Evolutionary conservation across 2,797 vertebrate genomes (phyloP), one percentile per base, ranked within the genome.

Genomic region (Nannoperca australis): DNA sequence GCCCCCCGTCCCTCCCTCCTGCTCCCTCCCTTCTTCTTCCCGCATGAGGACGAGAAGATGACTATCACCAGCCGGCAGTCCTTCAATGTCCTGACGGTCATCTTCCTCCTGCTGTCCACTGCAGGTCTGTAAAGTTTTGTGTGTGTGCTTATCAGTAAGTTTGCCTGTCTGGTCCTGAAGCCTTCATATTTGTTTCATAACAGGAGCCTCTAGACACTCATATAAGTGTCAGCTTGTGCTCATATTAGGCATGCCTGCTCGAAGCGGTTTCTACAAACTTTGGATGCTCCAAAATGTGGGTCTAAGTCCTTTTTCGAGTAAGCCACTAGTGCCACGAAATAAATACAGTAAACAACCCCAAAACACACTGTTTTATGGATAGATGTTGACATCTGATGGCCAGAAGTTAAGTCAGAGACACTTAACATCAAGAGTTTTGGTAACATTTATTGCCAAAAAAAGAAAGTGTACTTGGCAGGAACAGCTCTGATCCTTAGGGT

Each of bases 1-100:
- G 80, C 85, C 49, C 79, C 81, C 73, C 84, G 63, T 76, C 63
- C 76, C 67, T 58, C 56, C 81, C 78, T 56, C 68, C 77, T 47
- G 67, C 79, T 86, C 92, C 90, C 87, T 83, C 84, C 91, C 92
- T 90, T 76, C 85, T 71, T 88, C 87, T 71, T 88, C 87, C 93
- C 91, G 94, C 87, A 97, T 97, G 97, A 97, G 92, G 96, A 95
- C 95, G 93, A 93, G 95, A 98, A 92, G 96, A 99, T 99, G 98
- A 97, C 96, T 96, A 96, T 96, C 96, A 97, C 96, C 96, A 97
- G 95, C 94, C 96, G 90, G 91, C 96, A 95, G 95, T 95, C 96
- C 95, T 91, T 97, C 95, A 97, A 97, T 88, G 95, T 96, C 94
- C 96, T 98, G 93, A 94, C 96, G 61, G 91, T 98, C 90, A 91